A percentile compares a stretch with the other conserved stretches of the same genome.
These are phyloP conservation scores for Sepioteuthis lessoniana DNA, from an alignment of 2,888 invertebrate species.

Conservation along the genomic window DNA sequence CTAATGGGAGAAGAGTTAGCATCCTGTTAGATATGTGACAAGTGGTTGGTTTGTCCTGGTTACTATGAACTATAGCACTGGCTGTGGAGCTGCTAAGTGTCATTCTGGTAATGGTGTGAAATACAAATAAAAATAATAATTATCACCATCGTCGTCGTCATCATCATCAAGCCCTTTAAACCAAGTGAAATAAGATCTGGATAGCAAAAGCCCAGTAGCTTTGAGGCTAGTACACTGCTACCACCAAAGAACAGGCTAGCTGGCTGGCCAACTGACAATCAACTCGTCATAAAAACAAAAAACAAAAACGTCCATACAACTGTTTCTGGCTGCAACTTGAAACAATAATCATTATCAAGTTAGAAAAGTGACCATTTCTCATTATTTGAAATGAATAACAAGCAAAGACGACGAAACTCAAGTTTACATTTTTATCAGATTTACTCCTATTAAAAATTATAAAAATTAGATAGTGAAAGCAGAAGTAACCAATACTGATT, in stretches of 20 bases:
- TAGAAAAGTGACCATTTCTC: slow-evolving; percentile 13
- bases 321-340: not conserved
- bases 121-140: not conserved
- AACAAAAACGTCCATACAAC: not conserved
- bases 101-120: slow-evolving; percentile 1
- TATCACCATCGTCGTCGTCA: not conserved
- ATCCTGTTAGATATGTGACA: slow-evolving; percentile 35
- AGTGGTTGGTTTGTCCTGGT: slow-evolving; percentile 39
- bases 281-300: not conserved
- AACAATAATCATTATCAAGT: not conserved
- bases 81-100: not conserved
- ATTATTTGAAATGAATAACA: too few species aligned
- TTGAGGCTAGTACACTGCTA: not conserved
- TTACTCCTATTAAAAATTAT: too few species aligned
- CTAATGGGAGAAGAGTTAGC: slow-evolving; percentile 3
- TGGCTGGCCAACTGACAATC: not conserved
- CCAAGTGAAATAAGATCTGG: slow-evolving; percentile 25
- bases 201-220: not conserved
- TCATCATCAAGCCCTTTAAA: not conserved
- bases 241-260: not conserved
- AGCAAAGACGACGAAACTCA: too few species aligned
- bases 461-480: too few species aligned
- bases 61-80: not conserved
- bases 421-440: too few species aligned
- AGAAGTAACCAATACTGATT: too few species aligned